Evolutionary conservation across 2,113 vertebrate genomes (phyloP).

Genomic region (Microtus oregoni): DNA sequence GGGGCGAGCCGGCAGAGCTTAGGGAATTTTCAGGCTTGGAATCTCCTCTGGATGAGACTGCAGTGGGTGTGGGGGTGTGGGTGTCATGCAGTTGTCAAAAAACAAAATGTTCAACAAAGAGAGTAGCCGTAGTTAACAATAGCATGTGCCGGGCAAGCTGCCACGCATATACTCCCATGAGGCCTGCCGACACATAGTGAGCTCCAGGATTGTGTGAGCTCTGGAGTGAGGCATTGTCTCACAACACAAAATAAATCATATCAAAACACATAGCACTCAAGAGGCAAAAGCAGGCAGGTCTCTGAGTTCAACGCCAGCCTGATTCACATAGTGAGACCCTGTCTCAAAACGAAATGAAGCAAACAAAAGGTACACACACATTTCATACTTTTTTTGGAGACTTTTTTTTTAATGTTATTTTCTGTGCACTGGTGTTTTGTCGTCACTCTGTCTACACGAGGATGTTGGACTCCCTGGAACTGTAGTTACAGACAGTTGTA

Average conservation of each 20-base stretch:
- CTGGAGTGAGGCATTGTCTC: not conserved
- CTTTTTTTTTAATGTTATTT: not conserved
- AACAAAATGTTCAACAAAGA: not conserved
- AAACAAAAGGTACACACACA: not conserved
- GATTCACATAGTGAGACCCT: too few species aligned
- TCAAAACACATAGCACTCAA: not conserved
- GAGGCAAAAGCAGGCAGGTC: not conserved
- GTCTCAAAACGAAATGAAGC: not conserved
- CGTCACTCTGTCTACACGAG: too few species aligned
- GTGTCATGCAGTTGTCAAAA: not conserved
- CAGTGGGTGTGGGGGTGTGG: not conserved
- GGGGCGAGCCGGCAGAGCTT: too few species aligned
- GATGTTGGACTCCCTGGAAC: not conserved
- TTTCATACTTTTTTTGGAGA: not conserved
- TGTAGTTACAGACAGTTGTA: not conserved
- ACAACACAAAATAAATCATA: not conserved
- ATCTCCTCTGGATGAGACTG: not conserved
- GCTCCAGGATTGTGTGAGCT: not conserved
- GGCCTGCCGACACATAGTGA: not conserved
- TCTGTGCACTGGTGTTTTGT: not conserved
- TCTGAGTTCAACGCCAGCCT: not conserved
- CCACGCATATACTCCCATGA: not conserved
- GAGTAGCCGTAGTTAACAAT: not conserved
- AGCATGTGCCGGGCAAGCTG: not conserved
- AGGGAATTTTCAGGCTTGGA: not conserved